Evolutionary conservation across 2,797 vertebrate species (phyloP).

Genomic region (Valencia hispanica): DNA sequence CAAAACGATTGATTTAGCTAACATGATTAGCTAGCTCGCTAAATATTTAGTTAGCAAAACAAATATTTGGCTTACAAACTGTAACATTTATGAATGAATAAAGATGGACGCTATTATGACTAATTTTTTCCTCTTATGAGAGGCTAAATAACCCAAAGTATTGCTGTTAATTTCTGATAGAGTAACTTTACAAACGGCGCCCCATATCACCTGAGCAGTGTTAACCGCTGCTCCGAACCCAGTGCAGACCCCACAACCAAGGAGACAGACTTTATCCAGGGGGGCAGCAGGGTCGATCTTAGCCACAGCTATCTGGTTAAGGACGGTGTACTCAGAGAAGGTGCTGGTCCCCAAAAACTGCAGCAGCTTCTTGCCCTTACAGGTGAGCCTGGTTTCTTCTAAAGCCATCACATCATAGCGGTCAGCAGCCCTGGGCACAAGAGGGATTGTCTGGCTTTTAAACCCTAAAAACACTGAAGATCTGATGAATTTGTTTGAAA

Average conservation of each 20-base stretch:
- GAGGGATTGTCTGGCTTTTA: neutral
- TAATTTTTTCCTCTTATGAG: too few relatives aligned
- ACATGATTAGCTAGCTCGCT: too few relatives aligned
- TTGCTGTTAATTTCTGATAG: too few relatives aligned
- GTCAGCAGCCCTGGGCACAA: conserved; percentile 56
- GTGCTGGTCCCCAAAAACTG: conserved; percentile 95
- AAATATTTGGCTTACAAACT: too few relatives aligned
- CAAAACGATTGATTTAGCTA: too few relatives aligned
- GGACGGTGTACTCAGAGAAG: conserved; percentile 93
- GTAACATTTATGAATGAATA: too few relatives aligned
- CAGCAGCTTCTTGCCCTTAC: conserved; percentile 88
- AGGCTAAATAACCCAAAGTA: too few relatives aligned
- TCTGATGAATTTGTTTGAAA: neutral
- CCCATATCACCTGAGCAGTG: conserved; percentile 87
- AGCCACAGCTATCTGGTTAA: conserved; percentile 88
- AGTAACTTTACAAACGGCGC: too few relatives aligned
- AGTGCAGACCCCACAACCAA: conserved; percentile 92
- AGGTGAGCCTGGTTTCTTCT: conserved; percentile 86
- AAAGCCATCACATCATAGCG: conserved; percentile 79
- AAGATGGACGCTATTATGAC: too few relatives aligned
- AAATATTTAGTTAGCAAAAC: too few relatives aligned
- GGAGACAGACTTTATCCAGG: conserved; percentile 92
- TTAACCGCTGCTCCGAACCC: conserved; percentile 94
- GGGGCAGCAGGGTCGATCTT: conserved; percentile 90
- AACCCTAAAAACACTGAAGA: neutral